Evolutionary conservation across 2,113 vertebrate species (phyloP), one percentile per base, ranked within the genome.

Genomic region (Cathartes aura): DNA sequence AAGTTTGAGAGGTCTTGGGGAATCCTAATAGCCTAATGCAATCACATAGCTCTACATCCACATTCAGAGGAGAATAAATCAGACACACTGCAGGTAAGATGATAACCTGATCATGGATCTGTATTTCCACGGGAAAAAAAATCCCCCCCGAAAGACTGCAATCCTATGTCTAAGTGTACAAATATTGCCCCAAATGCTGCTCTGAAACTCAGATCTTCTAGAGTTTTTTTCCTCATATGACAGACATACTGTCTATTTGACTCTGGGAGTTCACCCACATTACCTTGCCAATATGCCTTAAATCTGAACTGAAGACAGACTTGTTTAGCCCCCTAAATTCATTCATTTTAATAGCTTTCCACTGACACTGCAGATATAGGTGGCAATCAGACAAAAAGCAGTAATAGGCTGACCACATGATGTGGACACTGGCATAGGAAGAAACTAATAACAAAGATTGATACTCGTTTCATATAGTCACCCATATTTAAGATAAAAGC

Each of bases 211-310:
- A 53, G 13, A 66, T 68, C 52, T 34, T 76, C 34, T 29, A 34
- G 6, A 13, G 0, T 1, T 52, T 60, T 87, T 52, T 48, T 6
- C 21, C 26, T 58, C 16, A 6, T 17, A 8, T 36, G 34, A 40
- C 23, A 87, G 23, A 34, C 45, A 52, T 26, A 34, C 11, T 27
- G 3, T 32, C 55, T 74, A 4, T 50, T 75, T 63, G 47, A 16
- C 9, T 67, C n/a, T 75, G 36, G 18, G 22, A 43, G 30, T 52
- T 93, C 11, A 4, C 26, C 6, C 15, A 24, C 15, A 11, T 38
- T 52, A 29, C n/a, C 15, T 90, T 82, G 50, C 10, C 78, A 73
- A 15, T 23, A 45, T 34, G 7, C 16, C 29, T 94, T 73, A 81
- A 66, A 58, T 29, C 38, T 66, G 82, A 82, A 66, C 60, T 40